Percentiles rank a stretch among this genome's conserved stretches.
These are phyloP conservation scores for Carduelis carduelis DNA, from an alignment of 2,797 vertebrate genomes.

Conservation along the genomic window DNA sequence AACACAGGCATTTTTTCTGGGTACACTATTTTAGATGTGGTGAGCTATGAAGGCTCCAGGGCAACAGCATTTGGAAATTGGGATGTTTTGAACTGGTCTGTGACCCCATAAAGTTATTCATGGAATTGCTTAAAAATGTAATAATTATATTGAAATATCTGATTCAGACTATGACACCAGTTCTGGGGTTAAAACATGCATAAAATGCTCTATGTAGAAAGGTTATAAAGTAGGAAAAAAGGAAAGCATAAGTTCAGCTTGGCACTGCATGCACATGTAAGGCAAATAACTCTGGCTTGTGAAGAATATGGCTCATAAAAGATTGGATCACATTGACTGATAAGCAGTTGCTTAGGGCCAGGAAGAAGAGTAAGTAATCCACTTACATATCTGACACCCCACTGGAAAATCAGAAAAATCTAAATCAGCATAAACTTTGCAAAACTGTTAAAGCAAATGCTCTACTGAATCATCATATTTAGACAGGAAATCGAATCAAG, in stretches of 20 bases:
- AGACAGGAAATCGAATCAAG: not conserved
- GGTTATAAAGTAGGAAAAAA: not conserved
- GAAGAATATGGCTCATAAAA: not conserved
- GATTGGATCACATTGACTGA: not conserved
- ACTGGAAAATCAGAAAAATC: not conserved
- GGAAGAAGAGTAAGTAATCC: not conserved
- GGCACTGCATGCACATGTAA: not conserved
- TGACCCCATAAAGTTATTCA: not conserved
- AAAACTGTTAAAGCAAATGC: not conserved
- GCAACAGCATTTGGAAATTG: not conserved
- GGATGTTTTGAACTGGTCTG: not conserved
- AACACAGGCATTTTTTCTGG: not conserved
- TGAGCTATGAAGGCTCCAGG: not conserved
- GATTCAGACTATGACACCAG: not conserved
- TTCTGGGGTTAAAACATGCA: not conserved
- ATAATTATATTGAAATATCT: not conserved
- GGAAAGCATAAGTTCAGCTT: not conserved
- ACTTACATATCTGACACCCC: not conserved
- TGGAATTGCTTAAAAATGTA: not conserved
- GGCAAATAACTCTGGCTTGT: not conserved
- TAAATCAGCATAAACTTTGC: not conserved
- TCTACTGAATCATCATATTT: not conserved
- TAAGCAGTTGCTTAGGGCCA: constrained; percentile 11
- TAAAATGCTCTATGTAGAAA: not conserved
- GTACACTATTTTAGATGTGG: not conserved